A percentile compares a stretch with the other conserved stretches of the same genome.
Evolutionary conservation across 2,797 vertebrate species (phyloP).

Genomic region (Threskiornis aethiopicus): DNA sequence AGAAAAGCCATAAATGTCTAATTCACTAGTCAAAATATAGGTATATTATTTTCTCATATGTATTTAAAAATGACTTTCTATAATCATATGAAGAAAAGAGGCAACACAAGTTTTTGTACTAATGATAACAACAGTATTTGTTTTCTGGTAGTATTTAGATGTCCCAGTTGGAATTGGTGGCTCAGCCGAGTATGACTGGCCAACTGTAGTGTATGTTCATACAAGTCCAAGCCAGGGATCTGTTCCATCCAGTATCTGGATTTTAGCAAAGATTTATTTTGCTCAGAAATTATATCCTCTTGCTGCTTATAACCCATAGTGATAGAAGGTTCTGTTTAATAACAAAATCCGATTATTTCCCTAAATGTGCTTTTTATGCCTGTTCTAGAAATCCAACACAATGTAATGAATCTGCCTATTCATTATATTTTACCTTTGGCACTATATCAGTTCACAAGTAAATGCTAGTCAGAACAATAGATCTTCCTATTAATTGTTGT

Average conservation of each 20-base stretch:
- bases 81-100: neutral
- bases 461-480: slow-evolving; percentile 27
- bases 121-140: neutral
- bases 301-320: neutral
- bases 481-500: slow-evolving; percentile 37
- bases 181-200: neutral
- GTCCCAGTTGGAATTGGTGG: neutral
- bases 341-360: slow-evolving; percentile 2
- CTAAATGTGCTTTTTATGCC: neutral
- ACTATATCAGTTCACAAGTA: slow-evolving; percentile 8
- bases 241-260: neutral
- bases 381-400: neutral
- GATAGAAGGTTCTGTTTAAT: slow-evolving; percentile 4
- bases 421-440: slow-evolving; percentile 41
- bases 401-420: neutral
- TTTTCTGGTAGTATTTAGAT: neutral
- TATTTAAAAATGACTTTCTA: neutral
- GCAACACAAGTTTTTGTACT: neutral
- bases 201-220: neutral
- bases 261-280: slow-evolving; percentile 3
- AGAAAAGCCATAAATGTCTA: neutral
- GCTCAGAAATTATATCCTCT: neutral
- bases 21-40: neutral
- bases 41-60: neutral
- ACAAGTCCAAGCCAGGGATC: neutral